phyloP scores from a whole-genome alignment of 2,113 vertebrate genomes.

The Dasyprocta punctata region DNA sequence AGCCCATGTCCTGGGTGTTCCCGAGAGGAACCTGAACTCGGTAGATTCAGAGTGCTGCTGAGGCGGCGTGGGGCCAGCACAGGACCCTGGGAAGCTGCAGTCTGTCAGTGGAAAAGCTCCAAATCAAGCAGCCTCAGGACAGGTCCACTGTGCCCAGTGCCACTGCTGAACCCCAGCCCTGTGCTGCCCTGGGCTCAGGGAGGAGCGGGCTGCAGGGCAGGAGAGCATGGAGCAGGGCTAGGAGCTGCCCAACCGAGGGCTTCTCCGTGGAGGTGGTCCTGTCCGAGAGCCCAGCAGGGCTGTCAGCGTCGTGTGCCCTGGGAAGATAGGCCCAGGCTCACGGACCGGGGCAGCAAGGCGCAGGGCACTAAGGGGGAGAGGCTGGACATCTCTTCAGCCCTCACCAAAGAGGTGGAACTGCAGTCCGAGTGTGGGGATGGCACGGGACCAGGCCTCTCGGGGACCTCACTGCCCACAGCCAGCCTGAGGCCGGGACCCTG shows the following conservation, averaged over 20 bases:
- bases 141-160: rapidly evolving
- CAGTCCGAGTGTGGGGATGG: not conserved
- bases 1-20: rapidly evolving
- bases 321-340: not conserved
- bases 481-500: not conserved
- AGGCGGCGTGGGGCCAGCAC: rapidly evolving
- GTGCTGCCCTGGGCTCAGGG: not conserved
- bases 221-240: rapidly evolving
- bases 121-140: rapidly evolving
- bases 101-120: no score
- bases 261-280: not conserved
- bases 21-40: not conserved
- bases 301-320: not conserved
- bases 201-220: not conserved
- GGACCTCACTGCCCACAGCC: not conserved
- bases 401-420: not conserved
- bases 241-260: not conserved
- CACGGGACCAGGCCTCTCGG: not conserved
- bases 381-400: no score
- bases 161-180: rapidly evolving
- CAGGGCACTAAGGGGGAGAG: not conserved
- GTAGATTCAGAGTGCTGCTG: rapidly evolving
- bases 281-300: no score
- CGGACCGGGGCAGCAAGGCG: not conserved
- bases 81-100: not conserved